Base-by-base conservation (phyloP, 2,888 invertebrate genomes). In the Xestia sexstrigata region DNA sequence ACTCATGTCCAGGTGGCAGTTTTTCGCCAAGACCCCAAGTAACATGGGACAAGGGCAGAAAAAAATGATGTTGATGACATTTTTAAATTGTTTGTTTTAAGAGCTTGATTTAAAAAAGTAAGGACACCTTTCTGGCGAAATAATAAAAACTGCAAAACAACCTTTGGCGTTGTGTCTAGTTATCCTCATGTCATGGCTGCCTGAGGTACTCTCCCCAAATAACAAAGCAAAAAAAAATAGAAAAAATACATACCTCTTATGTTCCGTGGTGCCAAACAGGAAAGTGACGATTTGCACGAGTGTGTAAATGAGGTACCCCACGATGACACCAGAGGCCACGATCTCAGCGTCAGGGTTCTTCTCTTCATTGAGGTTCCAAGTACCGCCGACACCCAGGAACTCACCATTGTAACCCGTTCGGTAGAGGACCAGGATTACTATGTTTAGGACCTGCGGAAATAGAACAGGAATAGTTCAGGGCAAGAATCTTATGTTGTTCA, bases 331-430 rank as follows among this genome's bases (percentile, higher is more conserved):
- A 0, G 98, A 98, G 0, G 98, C 98, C 1, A 99, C 98, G 83
- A 99, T 98, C 96, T 99, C 99, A 30, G 98, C 98, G 90, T 99
- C 99, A 0, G 98, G 98, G 92, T 98, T 98, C 95, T 98, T 98
- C 92, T 98, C 98, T 93, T 99, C 98, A 90, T 98, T 98, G 71
- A 99, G 97, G 95, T 99, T 99, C 98, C 99, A 99, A 30, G 98
- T 98, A 76, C 98, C 99, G 67, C 99, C 98, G 73, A 99, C 98
- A 55, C 99, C 99, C 81, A 99, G 97, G 93, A 99, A 99, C 92
- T 98, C 97, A 5, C 99, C 99, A 86, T 98, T 97, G 95, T 98
- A 98, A 20, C 99, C 99, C 45, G 98, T 98, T 81, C 99, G 97
- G 95, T 99, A 99, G 15, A 99, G 95, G 76, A 98, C 97, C 71